Evolutionary conservation across 2,797 vertebrate species (phyloP).

Genomic region (Capromys pilorides): DNA sequence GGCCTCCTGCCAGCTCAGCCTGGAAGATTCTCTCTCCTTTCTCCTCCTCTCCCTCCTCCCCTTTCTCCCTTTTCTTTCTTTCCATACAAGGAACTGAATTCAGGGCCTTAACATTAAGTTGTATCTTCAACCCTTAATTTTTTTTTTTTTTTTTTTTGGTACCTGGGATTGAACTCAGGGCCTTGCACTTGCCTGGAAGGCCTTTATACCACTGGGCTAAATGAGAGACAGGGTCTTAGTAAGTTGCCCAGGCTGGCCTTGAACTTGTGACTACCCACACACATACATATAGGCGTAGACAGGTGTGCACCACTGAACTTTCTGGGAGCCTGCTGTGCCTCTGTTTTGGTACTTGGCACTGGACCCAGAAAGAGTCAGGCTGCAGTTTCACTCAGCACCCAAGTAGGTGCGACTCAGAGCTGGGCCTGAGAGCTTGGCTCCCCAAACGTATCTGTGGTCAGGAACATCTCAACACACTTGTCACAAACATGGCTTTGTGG

Average conservation of each 20-base stretch:
- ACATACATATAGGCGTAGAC: not conserved
- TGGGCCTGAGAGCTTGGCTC: not conserved
- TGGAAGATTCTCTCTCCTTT: no score
- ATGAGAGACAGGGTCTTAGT: not conserved
- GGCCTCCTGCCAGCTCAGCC: not conserved
- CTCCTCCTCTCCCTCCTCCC: not conserved
- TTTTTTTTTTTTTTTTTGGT: not conserved
- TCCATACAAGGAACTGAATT: not conserved
- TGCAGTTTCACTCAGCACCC: not conserved
- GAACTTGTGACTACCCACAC: not conserved
- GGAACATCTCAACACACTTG: not conserved
- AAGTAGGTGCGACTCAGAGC: fast-evolving
- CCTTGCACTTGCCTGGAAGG: no score
- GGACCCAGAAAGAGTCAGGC: not conserved
- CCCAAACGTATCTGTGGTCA: not conserved
- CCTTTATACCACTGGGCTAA: not conserved
- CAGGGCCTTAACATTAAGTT: not conserved
- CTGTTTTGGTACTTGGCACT: not conserved
- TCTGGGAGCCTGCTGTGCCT: not conserved
- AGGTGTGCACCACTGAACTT: not conserved
- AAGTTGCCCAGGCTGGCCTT: not conserved
- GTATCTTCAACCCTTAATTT: no score
- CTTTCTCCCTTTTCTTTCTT: not conserved
- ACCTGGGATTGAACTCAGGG: not conserved
- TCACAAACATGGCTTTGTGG: not conserved